Evolutionary conservation across 2,113 vertebrate genomes (phyloP), one percentile per base, ranked within the genome.

Genomic region (Crotophaga sulcirostris): DNA sequence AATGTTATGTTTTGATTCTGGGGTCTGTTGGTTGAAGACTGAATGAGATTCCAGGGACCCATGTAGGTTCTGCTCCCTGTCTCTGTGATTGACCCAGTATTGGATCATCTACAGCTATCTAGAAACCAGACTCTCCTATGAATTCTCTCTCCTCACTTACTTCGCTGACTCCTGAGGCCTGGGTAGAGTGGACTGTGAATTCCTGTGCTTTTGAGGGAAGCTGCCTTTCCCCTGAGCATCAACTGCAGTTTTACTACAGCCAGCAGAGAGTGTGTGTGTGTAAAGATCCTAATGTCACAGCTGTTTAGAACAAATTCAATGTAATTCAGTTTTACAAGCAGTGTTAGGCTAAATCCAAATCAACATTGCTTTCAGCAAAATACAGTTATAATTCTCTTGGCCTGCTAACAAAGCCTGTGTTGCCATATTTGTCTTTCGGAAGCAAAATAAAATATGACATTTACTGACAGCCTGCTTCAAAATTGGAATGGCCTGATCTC

Each of bases 241-340:
- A 92, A 5, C 3, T 85, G 79, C 80, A 78, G 45, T 66, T 93
- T 78, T 66, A 9, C 44, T 82, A 1, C 15, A 84, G 40, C 64
- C 90, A 82, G 90, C 49, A 54, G 73, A 60, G 9, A 8, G 59
- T 33, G 51, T 5, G 13, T 36, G 34, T 49, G 38, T 74, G 62
- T 51, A 75, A 72, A 74, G 78, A 91, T 88, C 83, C 85, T 45
- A 8, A 18, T 1, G 80, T 93, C 86, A 33, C 64, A 87, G 90
- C 92, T 75, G 72, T 40, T 97, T 16, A 95, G 90, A 90, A 63
- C 76, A 83, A 84, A 78, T 70, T 52, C 92, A 72, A 11, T 26
- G 58, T 96, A 97, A 96, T 95, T 96, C 96, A 90, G 94, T 96
- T 96, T 96, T 96, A 96, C 92, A 96, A 78, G 93, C 62, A 3